Percentiles rank a stretch among this genome's conserved stretches.
phyloP scores from a whole-genome alignment of 2,888 invertebrate species.

The Calliopum simillimum region DNA sequence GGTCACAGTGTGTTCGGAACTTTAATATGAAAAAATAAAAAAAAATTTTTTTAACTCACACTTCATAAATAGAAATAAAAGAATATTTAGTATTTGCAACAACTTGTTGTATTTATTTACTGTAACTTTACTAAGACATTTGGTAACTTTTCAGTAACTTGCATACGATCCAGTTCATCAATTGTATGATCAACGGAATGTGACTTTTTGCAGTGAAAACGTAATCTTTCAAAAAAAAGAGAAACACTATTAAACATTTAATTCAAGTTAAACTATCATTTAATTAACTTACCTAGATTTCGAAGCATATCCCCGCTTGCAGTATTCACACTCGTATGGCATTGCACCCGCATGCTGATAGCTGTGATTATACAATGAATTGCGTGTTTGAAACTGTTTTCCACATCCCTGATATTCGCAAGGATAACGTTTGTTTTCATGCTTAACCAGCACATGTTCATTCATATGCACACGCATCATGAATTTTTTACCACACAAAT shows the following conservation, averaged over 20 bases:
- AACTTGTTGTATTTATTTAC: neutral
- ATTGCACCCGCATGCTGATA: conserved; percentile 45
- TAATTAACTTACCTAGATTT: conserved; percentile 42
- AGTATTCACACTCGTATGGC: conserved; percentile 48
- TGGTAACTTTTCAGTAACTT: conserved; percentile 38
- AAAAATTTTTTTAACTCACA: too few species aligned
- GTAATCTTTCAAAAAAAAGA: conserved; percentile 41
- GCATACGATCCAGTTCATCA: conserved; percentile 45
- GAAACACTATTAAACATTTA: neutral
- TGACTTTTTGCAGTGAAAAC: conserved; percentile 43
- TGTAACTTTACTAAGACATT: conserved; percentile 25
- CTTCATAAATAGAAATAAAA: too few species aligned
- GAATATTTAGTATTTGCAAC: neutral
- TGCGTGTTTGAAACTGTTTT: conserved; percentile 45
- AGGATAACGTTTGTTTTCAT: conserved; percentile 47
- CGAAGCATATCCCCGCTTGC: conserved; percentile 40
- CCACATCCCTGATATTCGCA: conserved; percentile 45
- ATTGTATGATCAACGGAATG: conserved; percentile 41
- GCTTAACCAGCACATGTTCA: conserved; percentile 45
- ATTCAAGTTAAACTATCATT: neutral
- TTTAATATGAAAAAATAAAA: too few species aligned
- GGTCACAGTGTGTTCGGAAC: too few species aligned
- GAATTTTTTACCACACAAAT: conserved; percentile 45
- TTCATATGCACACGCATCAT: conserved; percentile 48
- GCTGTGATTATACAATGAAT: conserved; percentile 46